Conservation (phyloP, 2,888 invertebrate genomes). For the Strigamia transsilvanica region DNA sequence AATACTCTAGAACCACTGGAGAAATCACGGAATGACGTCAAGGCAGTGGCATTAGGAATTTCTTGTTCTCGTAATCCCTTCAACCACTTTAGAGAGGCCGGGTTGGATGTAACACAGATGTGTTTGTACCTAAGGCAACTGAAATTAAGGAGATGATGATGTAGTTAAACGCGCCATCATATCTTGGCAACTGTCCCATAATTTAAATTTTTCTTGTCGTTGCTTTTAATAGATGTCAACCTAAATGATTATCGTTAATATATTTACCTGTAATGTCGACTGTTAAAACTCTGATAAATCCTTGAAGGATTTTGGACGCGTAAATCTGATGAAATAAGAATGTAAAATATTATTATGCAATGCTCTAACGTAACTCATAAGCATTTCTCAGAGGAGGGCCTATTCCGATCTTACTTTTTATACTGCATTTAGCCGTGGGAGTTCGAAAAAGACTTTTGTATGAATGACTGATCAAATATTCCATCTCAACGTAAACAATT, state of each 20-base stretch:
- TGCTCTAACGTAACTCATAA: not conserved
- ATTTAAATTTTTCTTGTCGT: not conserved
- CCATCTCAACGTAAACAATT: slow-evolving; percentile 21
- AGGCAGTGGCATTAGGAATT: not conserved
- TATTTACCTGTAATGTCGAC: slow-evolving; percentile 12
- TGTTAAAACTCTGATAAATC: not conserved
- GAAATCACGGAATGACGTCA: slow-evolving; percentile 8
- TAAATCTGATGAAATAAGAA: not conserved
- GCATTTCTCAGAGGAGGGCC: not conserved
- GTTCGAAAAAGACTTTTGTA: not conserved
- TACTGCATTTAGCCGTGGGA: not conserved
- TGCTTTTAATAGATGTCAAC: not conserved
- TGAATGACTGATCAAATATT: slow-evolving; percentile 29
- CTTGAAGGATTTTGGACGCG: not conserved
- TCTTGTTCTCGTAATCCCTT: not conserved
- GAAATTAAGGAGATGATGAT: not conserved
- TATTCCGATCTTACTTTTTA: not conserved
- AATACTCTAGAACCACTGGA: not conserved
- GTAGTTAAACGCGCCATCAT: not conserved
- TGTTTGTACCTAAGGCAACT: slow-evolving; percentile 17
- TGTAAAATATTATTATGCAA: not conserved
- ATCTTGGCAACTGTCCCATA: not conserved
- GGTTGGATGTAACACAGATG: not conserved
- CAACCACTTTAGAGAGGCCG: slow-evolving; percentile 5
- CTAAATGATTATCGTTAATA: not conserved